Conservation (phyloP, 2,113 vertebrate species). For the Thamnaconus septentrionalis region DNA sequence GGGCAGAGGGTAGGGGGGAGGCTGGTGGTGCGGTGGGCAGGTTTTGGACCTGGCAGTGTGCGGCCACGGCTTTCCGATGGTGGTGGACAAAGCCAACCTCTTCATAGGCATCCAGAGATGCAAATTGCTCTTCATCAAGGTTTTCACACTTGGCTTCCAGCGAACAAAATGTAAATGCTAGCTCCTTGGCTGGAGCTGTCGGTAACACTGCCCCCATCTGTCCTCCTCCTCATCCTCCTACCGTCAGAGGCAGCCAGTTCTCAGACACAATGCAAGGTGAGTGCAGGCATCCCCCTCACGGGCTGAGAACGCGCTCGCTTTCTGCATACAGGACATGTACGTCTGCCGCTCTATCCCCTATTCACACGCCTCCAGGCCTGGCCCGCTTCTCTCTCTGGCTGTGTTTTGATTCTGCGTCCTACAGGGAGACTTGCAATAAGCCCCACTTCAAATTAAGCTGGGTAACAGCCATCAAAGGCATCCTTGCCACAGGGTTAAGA, state of each 20-base stretch:
- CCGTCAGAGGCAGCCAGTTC: conserved; percentile 25
- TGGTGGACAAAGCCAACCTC: conserved; percentile 67
- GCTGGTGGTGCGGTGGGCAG: conserved; percentile 53
- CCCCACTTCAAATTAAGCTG: conserved; percentile 50
- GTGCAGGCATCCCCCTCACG: conserved; percentile 30
- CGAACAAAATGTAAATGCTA: conserved; percentile 67
- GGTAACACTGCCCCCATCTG: conserved; percentile 51
- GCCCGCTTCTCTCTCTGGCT: conserved; percentile 39
- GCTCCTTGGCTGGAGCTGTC: conserved; percentile 45
- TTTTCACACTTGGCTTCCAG: conserved; percentile 72
- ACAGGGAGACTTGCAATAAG: conserved; percentile 48
- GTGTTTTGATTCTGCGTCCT: conserved; percentile 58
- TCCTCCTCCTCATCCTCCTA: conserved; percentile 43
- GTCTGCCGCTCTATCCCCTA: not conserved
- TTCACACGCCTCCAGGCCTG: conserved; percentile 20
- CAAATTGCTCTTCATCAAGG: conserved; percentile 77
- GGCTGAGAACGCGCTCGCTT: conserved; percentile 29
- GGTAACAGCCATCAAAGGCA: conserved; percentile 62
- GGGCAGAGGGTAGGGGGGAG: conserved; percentile 51
- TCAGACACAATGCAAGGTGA: conserved; percentile 48
- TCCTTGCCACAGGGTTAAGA: conserved; percentile 48
- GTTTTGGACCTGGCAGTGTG: conserved; percentile 53
- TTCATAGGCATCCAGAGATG: conserved; percentile 74
- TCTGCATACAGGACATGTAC: conserved; percentile 29
- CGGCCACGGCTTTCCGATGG: conserved; percentile 54